Base-by-base conservation (phyloP, 2,888 invertebrate species). In the Campoplex nolae region DNA sequence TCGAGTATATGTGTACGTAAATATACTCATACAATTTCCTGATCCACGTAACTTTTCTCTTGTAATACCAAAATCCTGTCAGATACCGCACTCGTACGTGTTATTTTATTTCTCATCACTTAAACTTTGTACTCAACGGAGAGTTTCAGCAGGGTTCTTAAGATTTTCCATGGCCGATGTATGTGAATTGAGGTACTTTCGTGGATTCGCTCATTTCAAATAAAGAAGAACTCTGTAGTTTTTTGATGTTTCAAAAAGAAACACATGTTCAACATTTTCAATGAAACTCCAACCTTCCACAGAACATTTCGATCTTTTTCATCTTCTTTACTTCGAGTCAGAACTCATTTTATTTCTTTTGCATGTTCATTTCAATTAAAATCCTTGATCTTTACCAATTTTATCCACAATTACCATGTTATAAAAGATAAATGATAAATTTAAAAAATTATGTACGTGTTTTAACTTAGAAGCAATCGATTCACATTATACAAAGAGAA, bases 61-160 rank as follows among this genome's bases (percentile, higher is more conserved):
- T 77, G 13, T 51, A 70, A 65, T 56, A 54, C 35, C 11, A 23
- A 56, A 84, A 73, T 81, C 65, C 82, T 65, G 45, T 78, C 79
- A 48, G 54, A 68, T 67, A 67, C 68, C 67, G 42, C 56, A 45
- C 58, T 11, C 56, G 73, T 77, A 83, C 73, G 56, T 42, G 77
- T 38, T 81, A 81, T 84, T 86, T 81, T 67, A 73, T 83, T 83
- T 73, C 73, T 77, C 86, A 83, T 77, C 76, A 75, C 83, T 86
- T 83, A 73, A 83, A 68, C 83, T 83, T 86, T 81, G 28, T 58
- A 0, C 83, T 76, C 75, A 62, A 68, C 68, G 48, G 23, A 62
- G 51, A 83, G 70, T 38, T 54, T 70, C n/a, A n/a, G n/a, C 16
- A n/a, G n/a, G 45, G 45, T 35, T 76, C 68, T 70, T n/a, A 62